Evolutionary conservation across 37 sponge, comb jelly and placozoan genomes (phyloP).

Genomic region (Amphimedon queenslandica): DNA sequence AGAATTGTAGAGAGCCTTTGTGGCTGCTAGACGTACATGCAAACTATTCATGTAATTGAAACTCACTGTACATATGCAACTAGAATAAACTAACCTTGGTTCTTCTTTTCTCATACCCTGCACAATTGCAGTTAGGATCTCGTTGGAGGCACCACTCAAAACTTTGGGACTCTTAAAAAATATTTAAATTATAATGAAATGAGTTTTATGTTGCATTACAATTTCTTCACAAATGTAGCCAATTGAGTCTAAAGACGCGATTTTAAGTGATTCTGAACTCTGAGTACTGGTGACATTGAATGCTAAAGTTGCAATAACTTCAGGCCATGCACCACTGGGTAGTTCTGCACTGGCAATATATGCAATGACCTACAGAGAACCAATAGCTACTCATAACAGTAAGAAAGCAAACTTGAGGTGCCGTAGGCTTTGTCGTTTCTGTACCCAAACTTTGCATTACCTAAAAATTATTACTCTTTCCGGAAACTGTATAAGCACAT

Average conservation of each 20-base stretch:
- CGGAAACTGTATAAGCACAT: neutral
- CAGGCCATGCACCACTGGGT: slow-evolving; percentile 77
- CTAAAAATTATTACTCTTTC: slow-evolving; percentile 15
- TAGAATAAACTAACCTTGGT: slow-evolving; percentile 44
- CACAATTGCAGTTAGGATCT: slow-evolving; percentile 93
- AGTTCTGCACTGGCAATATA: slow-evolving; percentile 88
- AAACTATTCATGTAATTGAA: slow-evolving; percentile 38
- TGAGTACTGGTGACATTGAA: slow-evolving; percentile 35
- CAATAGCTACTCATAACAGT: neutral
- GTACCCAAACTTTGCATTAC: slow-evolving; percentile 87
- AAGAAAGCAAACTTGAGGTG: neutral
- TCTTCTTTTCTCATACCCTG: slow-evolving; percentile 99
- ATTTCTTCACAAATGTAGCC: slow-evolving; percentile 92
- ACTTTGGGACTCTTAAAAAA: slow-evolving; percentile 26
- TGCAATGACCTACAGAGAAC: slow-evolving; percentile 78
- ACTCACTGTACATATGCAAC: neutral
- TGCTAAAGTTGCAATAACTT: slow-evolving; percentile 56
- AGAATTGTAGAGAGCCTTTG: slow-evolving; percentile 87
- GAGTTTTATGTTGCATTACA: slow-evolving; percentile 42
- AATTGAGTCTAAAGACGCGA: slow-evolving; percentile 92
- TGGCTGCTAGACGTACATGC: slow-evolving; percentile 79
- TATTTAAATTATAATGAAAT: neutral
- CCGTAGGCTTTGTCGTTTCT: slow-evolving; percentile 44
- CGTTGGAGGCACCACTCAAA: slow-evolving; percentile 69
- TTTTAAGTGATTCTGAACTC: slow-evolving; percentile 66